Percentiles rank a stretch among this genome's conserved stretches.
phyloP scores from a whole-genome alignment of 2,113 vertebrate species.

The Laticauda laticaudata region DNA sequence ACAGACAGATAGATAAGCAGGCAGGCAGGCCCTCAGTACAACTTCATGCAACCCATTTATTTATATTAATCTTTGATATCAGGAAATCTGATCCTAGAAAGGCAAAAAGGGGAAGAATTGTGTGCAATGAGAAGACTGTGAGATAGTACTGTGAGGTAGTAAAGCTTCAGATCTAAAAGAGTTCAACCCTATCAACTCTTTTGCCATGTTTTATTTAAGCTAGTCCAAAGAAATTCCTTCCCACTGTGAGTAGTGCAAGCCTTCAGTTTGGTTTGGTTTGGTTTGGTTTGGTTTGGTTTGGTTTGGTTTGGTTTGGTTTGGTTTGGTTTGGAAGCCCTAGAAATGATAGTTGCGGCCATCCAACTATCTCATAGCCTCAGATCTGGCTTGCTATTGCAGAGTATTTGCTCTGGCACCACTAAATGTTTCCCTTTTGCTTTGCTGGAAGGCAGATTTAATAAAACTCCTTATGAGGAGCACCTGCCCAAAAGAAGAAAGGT shows the following conservation, averaged over 20 bases:
- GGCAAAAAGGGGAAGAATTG: background rate
- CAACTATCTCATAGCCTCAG: background rate
- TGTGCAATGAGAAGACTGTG: background rate
- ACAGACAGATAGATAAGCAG: no score
- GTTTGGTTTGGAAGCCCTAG: background rate
- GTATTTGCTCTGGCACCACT: background rate
- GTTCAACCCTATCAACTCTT: background rate
- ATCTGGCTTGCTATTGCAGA: background rate
- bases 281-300: background rate
- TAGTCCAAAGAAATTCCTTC: background rate
- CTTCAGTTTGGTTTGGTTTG: background rate
- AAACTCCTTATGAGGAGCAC: background rate
- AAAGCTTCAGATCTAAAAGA: background rate
- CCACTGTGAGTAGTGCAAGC: background rate
- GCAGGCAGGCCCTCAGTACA: background rate
- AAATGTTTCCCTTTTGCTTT: background rate
- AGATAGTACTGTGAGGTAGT: background rate
- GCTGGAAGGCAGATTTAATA: background rate
- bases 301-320: background rate
- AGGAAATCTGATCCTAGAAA: background rate
- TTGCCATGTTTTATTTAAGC: background rate
- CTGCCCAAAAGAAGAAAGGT: background rate
- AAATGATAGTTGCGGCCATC: background rate
- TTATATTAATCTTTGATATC: background rate
- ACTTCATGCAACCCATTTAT: background rate